These are phyloP conservation scores for Myotis planiceps DNA, from an alignment of 2,797 vertebrate species.

Conservation along the genomic window DNA sequence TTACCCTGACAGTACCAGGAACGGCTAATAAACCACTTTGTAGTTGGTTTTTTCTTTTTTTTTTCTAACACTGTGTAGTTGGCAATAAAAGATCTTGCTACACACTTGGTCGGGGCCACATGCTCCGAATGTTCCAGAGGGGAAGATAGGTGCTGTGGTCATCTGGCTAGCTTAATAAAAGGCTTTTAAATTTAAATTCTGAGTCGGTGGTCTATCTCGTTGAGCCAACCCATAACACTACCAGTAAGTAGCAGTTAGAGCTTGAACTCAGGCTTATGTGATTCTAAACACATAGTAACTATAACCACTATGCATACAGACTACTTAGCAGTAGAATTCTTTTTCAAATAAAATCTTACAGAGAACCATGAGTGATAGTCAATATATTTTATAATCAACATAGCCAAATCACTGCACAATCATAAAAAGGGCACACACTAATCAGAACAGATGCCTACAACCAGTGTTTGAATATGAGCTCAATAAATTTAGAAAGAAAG, in stretches of 20 bases:
- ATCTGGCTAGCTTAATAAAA: no score
- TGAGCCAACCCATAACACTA: no score
- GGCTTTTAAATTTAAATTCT: no score
- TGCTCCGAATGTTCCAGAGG: no score
- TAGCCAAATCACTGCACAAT: background rate
- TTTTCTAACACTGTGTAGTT: no score
- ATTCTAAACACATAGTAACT: background rate
- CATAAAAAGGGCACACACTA: background rate
- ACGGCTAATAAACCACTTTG: no score
- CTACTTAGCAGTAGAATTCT: background rate
- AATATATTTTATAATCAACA: background rate
- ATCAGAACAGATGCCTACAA: background rate
- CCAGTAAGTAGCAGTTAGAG: background rate
- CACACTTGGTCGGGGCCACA: no score
- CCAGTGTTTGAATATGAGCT: background rate
- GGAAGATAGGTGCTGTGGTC: no score
- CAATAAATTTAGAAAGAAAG: background rate
- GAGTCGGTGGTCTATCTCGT: no score
- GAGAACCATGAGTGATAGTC: background rate
- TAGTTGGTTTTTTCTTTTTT: no score
- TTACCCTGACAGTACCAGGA: no score
- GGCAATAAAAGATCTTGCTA: no score
- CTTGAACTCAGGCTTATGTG: background rate
- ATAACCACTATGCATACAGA: background rate
- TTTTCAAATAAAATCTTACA: conserved; percentile 16